These are phyloP conservation scores for Sphaerophoria taeniata DNA, from an alignment of 2,888 invertebrate species.

Conservation along the genomic window DNA sequence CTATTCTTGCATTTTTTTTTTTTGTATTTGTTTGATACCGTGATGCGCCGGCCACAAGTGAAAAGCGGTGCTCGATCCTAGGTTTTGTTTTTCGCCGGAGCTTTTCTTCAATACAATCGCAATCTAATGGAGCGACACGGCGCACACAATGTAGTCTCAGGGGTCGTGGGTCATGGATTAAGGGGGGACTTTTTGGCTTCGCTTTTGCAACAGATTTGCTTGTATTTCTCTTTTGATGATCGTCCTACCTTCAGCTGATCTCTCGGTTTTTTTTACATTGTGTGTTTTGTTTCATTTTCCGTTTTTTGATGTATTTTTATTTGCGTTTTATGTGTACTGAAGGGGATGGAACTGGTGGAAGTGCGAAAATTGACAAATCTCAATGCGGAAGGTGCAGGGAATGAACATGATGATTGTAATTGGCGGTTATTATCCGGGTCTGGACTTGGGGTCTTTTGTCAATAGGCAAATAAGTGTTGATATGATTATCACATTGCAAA, in stretches of 20 bases:
- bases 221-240: constrained; percentile 12
- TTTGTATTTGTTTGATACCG: background rate
- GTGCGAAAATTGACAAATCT: constrained; percentile 72
- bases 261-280: constrained; percentile 40
- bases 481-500: constrained; percentile 53
- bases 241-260: constrained; percentile 6
- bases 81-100: constrained; percentile 60
- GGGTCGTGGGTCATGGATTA: too few relatives aligned
- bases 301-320: constrained; percentile 5
- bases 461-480: constrained; percentile 21
- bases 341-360: constrained; percentile 57
- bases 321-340: background rate
- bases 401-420: constrained; percentile 40
- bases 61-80: constrained; percentile 67
- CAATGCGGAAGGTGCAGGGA: constrained; percentile 54
- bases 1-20: background rate
- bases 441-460: constrained; percentile 52
- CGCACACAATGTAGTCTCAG: too few relatives aligned
- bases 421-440: constrained; percentile 42
- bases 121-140: too few relatives aligned
- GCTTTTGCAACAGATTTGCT: constrained; percentile 11
- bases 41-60: constrained; percentile 40
- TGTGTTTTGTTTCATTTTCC: background rate
- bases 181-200: constrained; percentile 1
- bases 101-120: constrained; percentile 55